Conservation (phyloP, 2,797 vertebrate genomes). For the Pangasius larnaudii region DNA sequence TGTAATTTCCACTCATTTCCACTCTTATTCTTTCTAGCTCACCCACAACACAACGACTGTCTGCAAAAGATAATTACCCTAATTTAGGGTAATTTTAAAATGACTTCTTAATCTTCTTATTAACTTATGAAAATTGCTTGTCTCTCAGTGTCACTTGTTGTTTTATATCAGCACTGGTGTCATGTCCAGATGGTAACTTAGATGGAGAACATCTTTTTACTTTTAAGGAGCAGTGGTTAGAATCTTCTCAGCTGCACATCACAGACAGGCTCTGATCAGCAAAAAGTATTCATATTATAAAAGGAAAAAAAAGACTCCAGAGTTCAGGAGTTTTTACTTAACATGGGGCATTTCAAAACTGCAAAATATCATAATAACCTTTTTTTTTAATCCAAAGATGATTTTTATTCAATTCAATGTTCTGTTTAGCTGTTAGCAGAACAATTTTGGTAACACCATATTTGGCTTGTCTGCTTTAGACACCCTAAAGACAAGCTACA, state of each 20-base stretch:
- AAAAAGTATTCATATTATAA: constrained; percentile 14
- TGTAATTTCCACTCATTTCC: neutral
- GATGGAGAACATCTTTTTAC: constrained; percentile 44
- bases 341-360: constrained; percentile 5
- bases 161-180: constrained; percentile 55
- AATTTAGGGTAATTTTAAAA: constrained; percentile 39
- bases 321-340: neutral
- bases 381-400: neutral
- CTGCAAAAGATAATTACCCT: neutral
- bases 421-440: neutral
- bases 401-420: neutral
- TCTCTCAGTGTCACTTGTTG: constrained; percentile 53
- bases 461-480: neutral
- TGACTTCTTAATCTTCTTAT: constrained; percentile 46
- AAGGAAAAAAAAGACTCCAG: neutral
- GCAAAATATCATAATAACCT: constrained; percentile 14
- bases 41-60: neutral
- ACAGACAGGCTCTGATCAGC: constrained; percentile 22
- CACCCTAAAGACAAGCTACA: neutral
- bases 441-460: neutral
- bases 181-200: constrained; percentile 60
- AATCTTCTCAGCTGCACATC: constrained; percentile 25
- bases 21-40: neutral
- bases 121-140: constrained; percentile 61
- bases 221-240: constrained; percentile 38